Conservation (phyloP, 2,888 invertebrate species). For the Sturmia bella region DNA sequence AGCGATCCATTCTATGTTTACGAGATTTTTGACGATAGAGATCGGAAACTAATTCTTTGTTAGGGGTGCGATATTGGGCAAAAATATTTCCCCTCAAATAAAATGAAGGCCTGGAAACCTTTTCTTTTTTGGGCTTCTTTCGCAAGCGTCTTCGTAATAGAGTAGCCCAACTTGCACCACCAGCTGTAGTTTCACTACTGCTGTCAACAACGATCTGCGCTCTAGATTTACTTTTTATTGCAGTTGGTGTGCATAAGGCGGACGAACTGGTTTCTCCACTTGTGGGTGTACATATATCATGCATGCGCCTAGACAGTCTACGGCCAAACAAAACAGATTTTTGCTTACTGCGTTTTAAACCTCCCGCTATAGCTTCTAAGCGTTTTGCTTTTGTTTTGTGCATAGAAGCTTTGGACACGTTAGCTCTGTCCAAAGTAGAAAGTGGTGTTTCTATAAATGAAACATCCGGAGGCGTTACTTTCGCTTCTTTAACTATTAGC, state of each 20-base stretch:
- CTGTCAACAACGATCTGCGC: constrained; percentile 13
- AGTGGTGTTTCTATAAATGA: constrained; percentile 61
- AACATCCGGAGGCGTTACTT: constrained; percentile 40
- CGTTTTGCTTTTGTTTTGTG: constrained; percentile 48
- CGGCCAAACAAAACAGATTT: constrained; percentile 53
- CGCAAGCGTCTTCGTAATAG: constrained; percentile 48
- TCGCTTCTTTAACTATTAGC: constrained; percentile 5
- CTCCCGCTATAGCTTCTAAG: constrained; percentile 51
- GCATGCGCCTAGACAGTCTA: constrained; percentile 50
- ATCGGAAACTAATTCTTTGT: constrained; percentile 68
- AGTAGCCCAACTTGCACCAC: constrained; percentile 21
- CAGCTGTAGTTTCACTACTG: constrained; percentile 61
- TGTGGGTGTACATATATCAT: constrained; percentile 65
- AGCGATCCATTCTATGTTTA: constrained; percentile 72
- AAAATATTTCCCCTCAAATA: constrained; percentile 74
- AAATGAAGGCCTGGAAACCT: constrained; percentile 70
- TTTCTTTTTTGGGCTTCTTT: constrained; percentile 66
- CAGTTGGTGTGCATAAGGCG: constrained; percentile 48
- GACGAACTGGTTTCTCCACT: constrained; percentile 58
- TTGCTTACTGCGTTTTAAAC: constrained; percentile 39
- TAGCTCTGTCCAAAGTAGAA: constrained; percentile 17
- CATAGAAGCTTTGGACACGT: constrained; percentile 13
- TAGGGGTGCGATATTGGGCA: constrained; percentile 71
- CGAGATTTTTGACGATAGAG: constrained; percentile 71
- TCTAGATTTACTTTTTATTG: background rate